Base-by-base conservation (phyloP, 2,888 invertebrate genomes). In the Microplitis deprimator region DNA sequence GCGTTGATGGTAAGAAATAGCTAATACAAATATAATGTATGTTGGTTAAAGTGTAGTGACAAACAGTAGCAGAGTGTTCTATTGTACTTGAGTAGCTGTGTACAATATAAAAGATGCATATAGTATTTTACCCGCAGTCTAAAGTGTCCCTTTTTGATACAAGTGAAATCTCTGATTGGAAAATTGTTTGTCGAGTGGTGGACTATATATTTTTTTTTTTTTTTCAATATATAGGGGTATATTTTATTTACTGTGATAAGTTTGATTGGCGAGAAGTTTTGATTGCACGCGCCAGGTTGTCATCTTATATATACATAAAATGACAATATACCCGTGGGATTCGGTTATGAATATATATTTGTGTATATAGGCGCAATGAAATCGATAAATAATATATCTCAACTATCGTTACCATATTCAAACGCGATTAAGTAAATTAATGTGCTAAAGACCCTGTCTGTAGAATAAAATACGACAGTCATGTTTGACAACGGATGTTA, bases 311-410 rank as follows among this genome's bases (percentile, higher is more conserved):
- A 50, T 20, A 38, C 81, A 83, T 83, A 81, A 82, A 79, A 82
- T 79, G 83, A 87, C 87, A 87, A 87, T 87, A 85, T 83, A 85
- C 87, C 87, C 87, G 86, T 87, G 86, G 85, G 85, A 85, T 81
- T 41, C 68, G 68, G 38, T 65, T 68, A 59, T n/a, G n/a, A 29
- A 62, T 7, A 16, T 7, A n/a, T 67, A 13, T 73, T 38, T 17
- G 67, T 73, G 67, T 71, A 76, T 78, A 73, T 64, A 69, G 70
- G 38, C 62, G 16, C 68, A 70, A 29, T 29, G 64, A 68, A 76
- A 60, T 40, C 40, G 67, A 8, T 17, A 50, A 41, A 7, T 41
- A 74, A 72, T 75, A 68, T 70, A 65, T 40, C 77, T 13, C 20
- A 59, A 78, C 75, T 76, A 69, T 77, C 20, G 50, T 73, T 70